Conservation (phyloP, 2,797 vertebrate species). For the Anguilla marmorata region DNA sequence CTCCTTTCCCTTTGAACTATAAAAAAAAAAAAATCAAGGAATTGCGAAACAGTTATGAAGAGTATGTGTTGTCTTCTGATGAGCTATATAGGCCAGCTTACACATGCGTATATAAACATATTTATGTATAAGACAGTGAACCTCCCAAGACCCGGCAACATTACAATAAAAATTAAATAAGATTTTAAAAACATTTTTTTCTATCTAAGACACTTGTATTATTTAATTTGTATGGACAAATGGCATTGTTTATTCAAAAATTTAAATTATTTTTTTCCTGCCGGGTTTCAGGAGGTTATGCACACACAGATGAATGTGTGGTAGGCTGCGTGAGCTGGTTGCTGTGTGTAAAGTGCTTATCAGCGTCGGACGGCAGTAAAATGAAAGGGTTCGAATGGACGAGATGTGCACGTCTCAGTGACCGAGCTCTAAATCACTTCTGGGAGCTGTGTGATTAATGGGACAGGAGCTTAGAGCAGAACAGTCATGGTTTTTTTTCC, state of each 20-base stretch:
- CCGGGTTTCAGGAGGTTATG: neutral
- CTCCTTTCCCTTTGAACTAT: neutral
- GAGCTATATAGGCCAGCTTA: neutral
- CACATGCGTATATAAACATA: neutral
- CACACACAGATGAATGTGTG: neutral
- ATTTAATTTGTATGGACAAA: neutral
- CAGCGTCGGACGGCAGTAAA: conserved; percentile 12
- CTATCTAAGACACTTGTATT: neutral
- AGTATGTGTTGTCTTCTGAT: neutral
- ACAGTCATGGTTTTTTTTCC: neutral
- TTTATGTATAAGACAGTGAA: neutral
- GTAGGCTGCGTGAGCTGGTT: neutral
- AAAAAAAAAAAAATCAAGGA: neutral
- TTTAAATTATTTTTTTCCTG: neutral
- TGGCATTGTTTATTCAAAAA: neutral
- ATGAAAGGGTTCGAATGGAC: neutral
- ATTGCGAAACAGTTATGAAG: neutral
- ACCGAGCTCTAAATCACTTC: conserved; percentile 13
- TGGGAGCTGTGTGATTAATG: conserved; percentile 14
- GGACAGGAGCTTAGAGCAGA: conserved; percentile 17
- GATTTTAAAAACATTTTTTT: neutral
- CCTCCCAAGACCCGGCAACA: neutral
- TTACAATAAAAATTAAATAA: neutral
- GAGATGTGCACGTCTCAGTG: conserved; percentile 20
- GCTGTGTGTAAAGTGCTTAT: conserved; percentile 12